Evolutionary conservation across 2,113 vertebrate species (phyloP).

Genomic region (Miniopterus natalensis): DNA sequence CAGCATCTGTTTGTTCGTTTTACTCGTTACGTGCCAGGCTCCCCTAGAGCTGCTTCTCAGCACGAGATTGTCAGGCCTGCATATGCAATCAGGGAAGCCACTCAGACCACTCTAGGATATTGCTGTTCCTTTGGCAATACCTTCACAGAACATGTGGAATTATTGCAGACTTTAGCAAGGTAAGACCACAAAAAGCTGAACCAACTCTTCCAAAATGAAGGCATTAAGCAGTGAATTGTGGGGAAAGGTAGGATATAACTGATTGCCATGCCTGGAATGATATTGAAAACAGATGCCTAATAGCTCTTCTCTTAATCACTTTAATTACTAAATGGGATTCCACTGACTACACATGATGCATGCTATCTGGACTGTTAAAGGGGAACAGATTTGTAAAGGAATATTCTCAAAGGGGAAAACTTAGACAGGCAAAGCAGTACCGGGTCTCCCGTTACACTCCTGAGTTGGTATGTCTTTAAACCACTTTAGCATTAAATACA

Average conservation of each 20-base stretch:
- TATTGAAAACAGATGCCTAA: background rate
- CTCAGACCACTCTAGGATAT: background rate
- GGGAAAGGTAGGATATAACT: background rate
- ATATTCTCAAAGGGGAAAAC: background rate
- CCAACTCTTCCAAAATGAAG: background rate
- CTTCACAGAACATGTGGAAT: background rate
- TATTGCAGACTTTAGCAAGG: conserved; percentile 1
- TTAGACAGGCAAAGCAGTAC: background rate
- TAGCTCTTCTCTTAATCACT: conserved; percentile 2
- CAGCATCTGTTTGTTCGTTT: conserved; percentile 40
- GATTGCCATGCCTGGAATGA: background rate
- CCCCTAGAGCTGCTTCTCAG: background rate
- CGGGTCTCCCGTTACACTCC: background rate
- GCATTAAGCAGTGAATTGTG: background rate
- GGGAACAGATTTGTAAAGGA: background rate
- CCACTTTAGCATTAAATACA: background rate
- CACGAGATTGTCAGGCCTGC: background rate
- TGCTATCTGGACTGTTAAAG: background rate
- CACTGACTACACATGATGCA: background rate
- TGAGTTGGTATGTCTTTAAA: background rate
- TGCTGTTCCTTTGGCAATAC: background rate
- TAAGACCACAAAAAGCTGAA: background rate
- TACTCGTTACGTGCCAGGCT: background rate
- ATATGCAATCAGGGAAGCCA: background rate
- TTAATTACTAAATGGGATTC: background rate